These are phyloP conservation scores for Zaprionus gabonicus DNA, from an alignment of 1,140 invertebrate genomes.

Conservation along the genomic window DNA sequence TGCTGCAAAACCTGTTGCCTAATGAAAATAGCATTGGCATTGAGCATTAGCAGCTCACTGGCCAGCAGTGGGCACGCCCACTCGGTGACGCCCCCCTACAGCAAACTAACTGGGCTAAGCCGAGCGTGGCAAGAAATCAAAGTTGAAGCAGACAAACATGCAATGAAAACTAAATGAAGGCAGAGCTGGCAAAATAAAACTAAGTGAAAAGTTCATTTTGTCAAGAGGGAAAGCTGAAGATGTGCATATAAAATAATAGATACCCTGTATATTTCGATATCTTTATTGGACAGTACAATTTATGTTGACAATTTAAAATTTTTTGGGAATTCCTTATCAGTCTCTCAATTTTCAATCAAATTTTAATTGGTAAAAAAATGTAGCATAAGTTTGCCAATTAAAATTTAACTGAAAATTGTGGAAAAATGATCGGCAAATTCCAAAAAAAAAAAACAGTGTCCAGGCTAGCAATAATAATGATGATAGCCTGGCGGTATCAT, in stretches of 20 bases:
- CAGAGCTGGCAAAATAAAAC: slow-evolving; percentile 56
- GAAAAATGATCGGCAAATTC: not conserved
- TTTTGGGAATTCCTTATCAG: not conserved
- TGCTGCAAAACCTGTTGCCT: slow-evolving; percentile 69
- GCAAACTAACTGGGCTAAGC: slow-evolving; percentile 13
- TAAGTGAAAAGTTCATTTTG: slow-evolving; percentile 24
- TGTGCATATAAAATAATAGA: not conserved
- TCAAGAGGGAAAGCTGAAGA: not conserved
- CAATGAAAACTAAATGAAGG: slow-evolving; percentile 76
- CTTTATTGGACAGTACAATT: too few relatives aligned
- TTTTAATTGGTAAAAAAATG: not conserved
- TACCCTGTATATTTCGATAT: not conserved
- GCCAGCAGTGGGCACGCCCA: slow-evolving; percentile 7
- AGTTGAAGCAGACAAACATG: slow-evolving; percentile 70
- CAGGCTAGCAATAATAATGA: slow-evolving; percentile 11
- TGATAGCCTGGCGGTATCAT: slow-evolving; percentile 32
- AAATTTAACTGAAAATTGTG: slow-evolving; percentile 3
- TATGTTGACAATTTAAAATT: too few relatives aligned
- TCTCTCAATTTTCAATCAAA: not conserved
- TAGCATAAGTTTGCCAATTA: not conserved
- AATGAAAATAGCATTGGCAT: slow-evolving; percentile 60
- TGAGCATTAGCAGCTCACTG: slow-evolving; percentile 43
- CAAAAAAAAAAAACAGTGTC: not conserved
- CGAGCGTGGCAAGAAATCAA: slow-evolving; percentile 65
- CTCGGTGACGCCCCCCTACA: not conserved